Evolutionary conservation across 1,140 invertebrate species (phyloP).

Genomic region (Mercenaria mercenaria): DNA sequence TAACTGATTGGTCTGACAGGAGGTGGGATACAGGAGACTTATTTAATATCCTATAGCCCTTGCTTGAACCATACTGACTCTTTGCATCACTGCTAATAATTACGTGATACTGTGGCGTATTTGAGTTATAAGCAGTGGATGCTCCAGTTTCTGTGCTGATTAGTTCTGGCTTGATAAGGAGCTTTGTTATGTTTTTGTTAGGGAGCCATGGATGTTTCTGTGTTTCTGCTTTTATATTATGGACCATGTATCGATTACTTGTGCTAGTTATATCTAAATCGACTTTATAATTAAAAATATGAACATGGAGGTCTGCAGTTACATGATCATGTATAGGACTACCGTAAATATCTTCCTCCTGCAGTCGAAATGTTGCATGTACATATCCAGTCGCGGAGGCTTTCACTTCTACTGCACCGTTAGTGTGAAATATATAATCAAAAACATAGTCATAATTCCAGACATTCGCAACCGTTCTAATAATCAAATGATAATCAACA

Average conservation of each 20-base stretch:
- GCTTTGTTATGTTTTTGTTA: conserved; percentile 67
- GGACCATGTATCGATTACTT: conserved; percentile 75
- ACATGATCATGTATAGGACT: conserved; percentile 72
- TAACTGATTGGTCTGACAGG: conserved; percentile 66
- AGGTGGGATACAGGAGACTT: conserved; percentile 73
- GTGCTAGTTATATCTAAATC: conserved; percentile 78
- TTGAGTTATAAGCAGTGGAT: background rate
- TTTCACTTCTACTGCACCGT: conserved; percentile 81
- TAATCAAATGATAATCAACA: conserved; percentile 76
- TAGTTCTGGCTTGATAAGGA: conserved; percentile 65
- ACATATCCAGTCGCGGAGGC: conserved; percentile 80
- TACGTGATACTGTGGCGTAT: conserved; percentile 70
- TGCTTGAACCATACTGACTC: conserved; percentile 69
- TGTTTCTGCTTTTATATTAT: conserved; percentile 73
- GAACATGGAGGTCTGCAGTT: conserved; percentile 79
- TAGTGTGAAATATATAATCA: conserved; percentile 83
- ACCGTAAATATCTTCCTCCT: conserved; percentile 69
- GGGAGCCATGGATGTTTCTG: conserved; percentile 68
- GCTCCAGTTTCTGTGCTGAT: conserved; percentile 70
- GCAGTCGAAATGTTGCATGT: conserved; percentile 70
- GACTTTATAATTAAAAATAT: conserved; percentile 82
- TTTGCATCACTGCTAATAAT: conserved; percentile 70
- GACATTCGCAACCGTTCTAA: conserved; percentile 79
- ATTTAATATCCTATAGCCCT: conserved; percentile 79
- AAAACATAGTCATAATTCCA: conserved; percentile 84